Conservation (phyloP, 2,113 vertebrate genomes). For the Sturnus vulgaris region DNA sequence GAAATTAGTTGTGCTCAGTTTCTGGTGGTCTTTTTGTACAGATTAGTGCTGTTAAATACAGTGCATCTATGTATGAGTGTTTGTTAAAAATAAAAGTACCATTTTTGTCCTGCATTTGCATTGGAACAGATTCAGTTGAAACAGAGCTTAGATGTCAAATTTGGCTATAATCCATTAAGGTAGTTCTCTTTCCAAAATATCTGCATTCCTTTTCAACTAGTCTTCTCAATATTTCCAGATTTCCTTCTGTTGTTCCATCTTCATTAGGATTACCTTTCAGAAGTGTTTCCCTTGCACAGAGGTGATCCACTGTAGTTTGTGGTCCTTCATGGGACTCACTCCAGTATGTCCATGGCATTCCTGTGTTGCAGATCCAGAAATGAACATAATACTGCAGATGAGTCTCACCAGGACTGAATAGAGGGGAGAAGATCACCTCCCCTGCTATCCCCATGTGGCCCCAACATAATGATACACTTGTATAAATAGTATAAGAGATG, state of each 20-base stretch:
- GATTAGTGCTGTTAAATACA: not conserved
- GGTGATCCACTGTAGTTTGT: not conserved
- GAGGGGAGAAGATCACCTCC: not conserved
- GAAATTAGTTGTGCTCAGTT: not conserved
- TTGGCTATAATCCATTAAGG: not conserved
- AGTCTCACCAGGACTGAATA: not conserved
- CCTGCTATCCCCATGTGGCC: not conserved
- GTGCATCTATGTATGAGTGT: not conserved
- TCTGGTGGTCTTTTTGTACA: not conserved
- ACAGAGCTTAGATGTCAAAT: not conserved
- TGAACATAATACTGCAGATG: fast-evolving
- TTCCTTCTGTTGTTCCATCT: not conserved
- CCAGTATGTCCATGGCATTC: not conserved
- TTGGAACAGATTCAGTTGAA: not conserved
- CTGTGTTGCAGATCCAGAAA: not conserved
- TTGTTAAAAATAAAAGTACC: not conserved
- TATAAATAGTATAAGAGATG: not conserved
- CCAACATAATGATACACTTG: not conserved
- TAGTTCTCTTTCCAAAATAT: not conserved
- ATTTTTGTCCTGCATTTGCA: not conserved
- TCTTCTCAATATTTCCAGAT: not conserved
- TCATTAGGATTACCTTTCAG: not conserved
- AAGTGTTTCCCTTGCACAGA: not conserved
- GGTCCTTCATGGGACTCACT: not conserved
- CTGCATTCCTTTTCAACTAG: not conserved